Conservation (phyloP, 2,797 vertebrate genomes). For the Alauda arvensis region DNA sequence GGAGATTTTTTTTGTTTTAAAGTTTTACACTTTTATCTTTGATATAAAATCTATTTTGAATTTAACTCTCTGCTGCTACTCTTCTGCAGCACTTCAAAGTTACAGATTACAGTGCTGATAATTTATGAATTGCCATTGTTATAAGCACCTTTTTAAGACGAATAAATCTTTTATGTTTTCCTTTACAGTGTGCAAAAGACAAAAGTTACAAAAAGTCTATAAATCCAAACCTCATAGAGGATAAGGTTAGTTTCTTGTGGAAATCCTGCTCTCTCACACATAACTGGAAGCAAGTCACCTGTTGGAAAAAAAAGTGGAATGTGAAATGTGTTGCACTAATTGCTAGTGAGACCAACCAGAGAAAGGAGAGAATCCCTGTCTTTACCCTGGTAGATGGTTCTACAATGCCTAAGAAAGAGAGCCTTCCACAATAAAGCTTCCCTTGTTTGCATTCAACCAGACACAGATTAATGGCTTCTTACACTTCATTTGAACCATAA, state of each 20-base stretch:
- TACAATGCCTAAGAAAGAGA: background rate
- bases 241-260: conserved; percentile 99
- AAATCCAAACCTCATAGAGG: conserved; percentile 95
- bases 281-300: conserved; percentile 98
- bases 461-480: background rate
- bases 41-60: background rate
- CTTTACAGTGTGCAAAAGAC: background rate
- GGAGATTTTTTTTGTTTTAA: background rate
- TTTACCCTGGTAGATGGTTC: background rate
- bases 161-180: background rate
- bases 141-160: background rate
- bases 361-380: background rate
- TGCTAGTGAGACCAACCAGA: background rate
- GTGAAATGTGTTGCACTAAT: background rate
- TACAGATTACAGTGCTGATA: background rate
- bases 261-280: conserved; percentile 99
- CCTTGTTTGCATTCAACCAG: background rate
- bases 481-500: background rate
- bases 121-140: background rate
- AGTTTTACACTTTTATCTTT: background rate
- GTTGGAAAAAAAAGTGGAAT: background rate
- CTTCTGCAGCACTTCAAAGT: background rate
- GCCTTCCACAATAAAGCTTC: background rate
- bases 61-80: background rate
- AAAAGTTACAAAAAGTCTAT: background rate